Evolutionary conservation across 1,140 invertebrate species (phyloP), one percentile per base, ranked within the genome.

Genomic region (Tetraneura akinire): DNA sequence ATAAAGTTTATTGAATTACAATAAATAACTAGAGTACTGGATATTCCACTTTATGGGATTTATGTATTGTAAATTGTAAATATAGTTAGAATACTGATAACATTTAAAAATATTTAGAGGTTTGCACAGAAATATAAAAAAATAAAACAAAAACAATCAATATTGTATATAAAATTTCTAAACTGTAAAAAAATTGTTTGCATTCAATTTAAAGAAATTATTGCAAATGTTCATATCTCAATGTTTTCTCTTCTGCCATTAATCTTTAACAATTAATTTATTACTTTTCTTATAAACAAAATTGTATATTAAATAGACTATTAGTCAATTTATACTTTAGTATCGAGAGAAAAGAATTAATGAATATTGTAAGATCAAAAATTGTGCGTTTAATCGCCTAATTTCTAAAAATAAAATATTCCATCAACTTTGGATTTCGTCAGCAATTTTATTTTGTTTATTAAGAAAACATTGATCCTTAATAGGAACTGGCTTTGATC

Each of bases 401-500:
- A 18, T 62, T 32, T 45, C 13, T 78, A 14, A 16, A 21, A 11
- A 62, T 45, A 37, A 47, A 23, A 60, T 76, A 51, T 62, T 78
- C 55, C 74, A 78, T 78, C 74, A 78, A 62, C 74, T 78, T 78
- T 26, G 55, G 55, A 78, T 29, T 62, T 78, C 74, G 23, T 78
- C 74, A 13, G 55, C 23, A 78, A 78, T 78, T 78, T n/a, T 78
- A 78, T 78, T 78, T 78, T 76, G 73, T 60, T 78, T 78, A 78
- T 78, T 78, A 26, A 78, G 55, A 78, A 78, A 78, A 78, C 74
- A 62, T 62, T 10, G 55, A 78, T 78, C 74, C 74, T 62, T 78
- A 78, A 78, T 78, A 78, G 74, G 74, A 78, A 78, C 74, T 78
- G 74, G 74, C 21, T 78, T 78, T 45, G 74, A 78, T 57, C 74